phyloP scores from a whole-genome alignment of 2,888 invertebrate species.

The Toxonevra muliebris region DNA sequence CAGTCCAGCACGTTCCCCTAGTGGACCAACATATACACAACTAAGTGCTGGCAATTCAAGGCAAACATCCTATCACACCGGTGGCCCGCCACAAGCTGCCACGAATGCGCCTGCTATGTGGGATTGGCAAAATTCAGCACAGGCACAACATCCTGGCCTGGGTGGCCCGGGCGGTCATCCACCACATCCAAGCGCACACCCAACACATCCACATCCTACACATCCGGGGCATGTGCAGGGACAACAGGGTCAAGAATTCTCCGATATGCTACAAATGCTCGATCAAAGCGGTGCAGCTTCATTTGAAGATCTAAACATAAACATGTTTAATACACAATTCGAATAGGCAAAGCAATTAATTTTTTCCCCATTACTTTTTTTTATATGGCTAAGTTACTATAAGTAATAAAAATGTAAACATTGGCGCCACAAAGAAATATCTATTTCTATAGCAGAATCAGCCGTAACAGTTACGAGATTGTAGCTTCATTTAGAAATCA shows the following conservation, averaged over 20 bases:
- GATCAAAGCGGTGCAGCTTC: slow-evolving; percentile 84
- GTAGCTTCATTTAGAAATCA: too few species aligned
- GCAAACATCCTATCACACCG: slow-evolving; percentile 67
- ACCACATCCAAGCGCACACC: slow-evolving; percentile 64
- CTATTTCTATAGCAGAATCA: too few species aligned
- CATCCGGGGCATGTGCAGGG: slow-evolving; percentile 65
- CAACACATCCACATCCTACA: slow-evolving; percentile 51
- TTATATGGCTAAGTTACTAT: too few species aligned
- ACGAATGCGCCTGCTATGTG: slow-evolving; percentile 72
- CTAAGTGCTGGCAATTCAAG: slow-evolving; percentile 74
- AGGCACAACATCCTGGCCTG: slow-evolving; percentile 64
- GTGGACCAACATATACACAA: slow-evolving; percentile 84
- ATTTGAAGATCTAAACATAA: slow-evolving; percentile 88
- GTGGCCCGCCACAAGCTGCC: slow-evolving; percentile 47
- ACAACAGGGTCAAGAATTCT: slow-evolving; percentile 79
- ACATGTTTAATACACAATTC: slow-evolving; percentile 88
- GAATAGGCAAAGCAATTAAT: slow-evolving; percentile 65
- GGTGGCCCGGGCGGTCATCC: slow-evolving; percentile 60
- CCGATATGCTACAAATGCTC: slow-evolving; percentile 93
- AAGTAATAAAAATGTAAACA: too few species aligned
- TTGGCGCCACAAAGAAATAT: too few species aligned
- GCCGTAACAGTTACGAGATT: too few species aligned
- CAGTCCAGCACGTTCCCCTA: slow-evolving; percentile 85
- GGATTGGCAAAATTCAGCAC: slow-evolving; percentile 75
- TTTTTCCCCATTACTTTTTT: too few species aligned